Evolutionary conservation across 2,888 invertebrate genomes (phyloP), one percentile per base, ranked within the genome.

Genomic region (Lumbricus terrestris): DNA sequence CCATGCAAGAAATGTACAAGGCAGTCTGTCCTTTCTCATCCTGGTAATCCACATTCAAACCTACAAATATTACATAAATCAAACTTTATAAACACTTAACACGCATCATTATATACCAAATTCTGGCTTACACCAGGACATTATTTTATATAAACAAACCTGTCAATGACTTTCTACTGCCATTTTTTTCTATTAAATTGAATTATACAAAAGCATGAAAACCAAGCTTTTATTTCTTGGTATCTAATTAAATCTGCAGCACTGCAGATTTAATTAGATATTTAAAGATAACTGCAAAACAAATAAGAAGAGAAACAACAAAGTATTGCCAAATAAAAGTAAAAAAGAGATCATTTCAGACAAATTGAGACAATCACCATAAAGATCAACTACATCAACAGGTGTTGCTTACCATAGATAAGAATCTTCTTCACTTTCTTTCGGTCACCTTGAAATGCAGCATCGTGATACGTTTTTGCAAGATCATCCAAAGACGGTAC

Each of bases 11-110:
- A 93, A 94, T 94, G 92, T 95, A 95, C 91, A 95, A 93, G 37
- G 95, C 94, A 42, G 95, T 95, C 92, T 95, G 95, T 23, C 95
- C 95, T 90, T 92, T 91, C 91, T 93, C 93, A 92, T 94, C 94
- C 37, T 93, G 93, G 85, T 93, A 93, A 91, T 95, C 95, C 16
- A 95, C 93, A 91, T 93, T 92, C 23, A 94, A 93, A 37, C 94
- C 94, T 94, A 90, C 38, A 92, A 91, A n/a, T 42, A 91, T 85
- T 90, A 35, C 23, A 23, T 23, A 35, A 37, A 3, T 4, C 18
- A 82, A 23, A 23, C 37, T 35, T 37, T 85, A 37, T 5, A 85
- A 37, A 35, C 20, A 23, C 8, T 35, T 35, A 85, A 15, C 69
- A 69, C 69, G n/a, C 69, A 69, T 69, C 69, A 29, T 69, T 69